phyloP scores from a whole-genome alignment of 2,797 vertebrate genomes.

The Poeciliopsis paucimaculata region DNA sequence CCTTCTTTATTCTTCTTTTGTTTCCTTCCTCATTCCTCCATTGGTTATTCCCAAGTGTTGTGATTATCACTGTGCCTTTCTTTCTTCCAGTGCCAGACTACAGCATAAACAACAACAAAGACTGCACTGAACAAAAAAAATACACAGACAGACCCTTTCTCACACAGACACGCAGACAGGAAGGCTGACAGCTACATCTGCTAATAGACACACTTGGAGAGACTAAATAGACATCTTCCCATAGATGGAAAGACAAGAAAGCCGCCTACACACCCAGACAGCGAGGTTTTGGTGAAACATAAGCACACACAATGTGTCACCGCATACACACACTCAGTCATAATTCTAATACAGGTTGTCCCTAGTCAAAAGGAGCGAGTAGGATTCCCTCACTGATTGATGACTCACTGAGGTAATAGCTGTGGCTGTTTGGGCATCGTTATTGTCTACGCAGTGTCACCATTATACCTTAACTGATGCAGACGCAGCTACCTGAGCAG shows the following conservation, averaged over 20 bases:
- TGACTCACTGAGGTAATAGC: constrained; percentile 65
- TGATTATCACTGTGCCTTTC: constrained; percentile 45
- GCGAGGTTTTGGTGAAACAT: constrained; percentile 42
- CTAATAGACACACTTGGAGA: constrained; percentile 21
- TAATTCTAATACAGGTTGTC: constrained; percentile 71
- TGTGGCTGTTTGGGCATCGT: constrained; percentile 62
- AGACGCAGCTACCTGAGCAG: constrained; percentile 38
- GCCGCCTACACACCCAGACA: constrained; percentile 40
- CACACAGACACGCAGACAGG: neutral
- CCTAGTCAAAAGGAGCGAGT: constrained; percentile 55
- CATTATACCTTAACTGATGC: constrained; percentile 34
- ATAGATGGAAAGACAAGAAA: constrained; percentile 24
- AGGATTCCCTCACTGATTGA: constrained; percentile 75
- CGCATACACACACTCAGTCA: constrained; percentile 21
- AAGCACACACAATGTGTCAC: constrained; percentile 9
- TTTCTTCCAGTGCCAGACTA: constrained; percentile 32
- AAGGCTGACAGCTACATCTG: constrained; percentile 9
- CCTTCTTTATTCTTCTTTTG: constrained; percentile 26
- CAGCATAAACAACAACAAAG: constrained; percentile 49
- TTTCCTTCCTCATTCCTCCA: constrained; percentile 39
- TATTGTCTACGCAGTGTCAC: constrained; percentile 49
- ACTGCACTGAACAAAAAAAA: constrained; percentile 32
- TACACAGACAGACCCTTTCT: neutral
- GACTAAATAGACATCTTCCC: constrained; percentile 42
- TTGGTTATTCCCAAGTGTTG: constrained; percentile 42